Conservation (phyloP, 2,113 vertebrate species). For the Shinisaurus crocodilurus region DNA sequence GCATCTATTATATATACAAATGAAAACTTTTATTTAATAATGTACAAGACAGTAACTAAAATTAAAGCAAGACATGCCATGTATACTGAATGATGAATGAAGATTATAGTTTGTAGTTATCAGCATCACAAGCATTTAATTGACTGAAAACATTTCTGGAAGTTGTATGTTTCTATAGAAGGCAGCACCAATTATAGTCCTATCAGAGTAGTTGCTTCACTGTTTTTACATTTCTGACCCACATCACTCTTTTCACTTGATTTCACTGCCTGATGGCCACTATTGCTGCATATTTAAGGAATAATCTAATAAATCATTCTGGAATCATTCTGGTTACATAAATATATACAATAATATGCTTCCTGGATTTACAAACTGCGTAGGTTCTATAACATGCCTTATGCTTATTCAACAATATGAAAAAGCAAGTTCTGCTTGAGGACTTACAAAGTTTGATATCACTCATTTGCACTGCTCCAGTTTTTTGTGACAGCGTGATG, state of each 20-base stretch:
- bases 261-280: background rate
- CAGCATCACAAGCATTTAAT: conserved; percentile 24
- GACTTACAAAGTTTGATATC: background rate
- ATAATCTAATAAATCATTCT: background rate
- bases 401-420: background rate
- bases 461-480: background rate
- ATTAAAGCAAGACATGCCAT: conserved; percentile 28
- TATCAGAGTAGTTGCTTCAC: background rate
- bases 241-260: background rate
- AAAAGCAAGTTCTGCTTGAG: background rate
- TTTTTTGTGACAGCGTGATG: background rate
- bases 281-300: background rate
- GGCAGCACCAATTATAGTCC: background rate
- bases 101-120: conserved; percentile 24
- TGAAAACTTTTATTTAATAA: conserved; percentile 5
- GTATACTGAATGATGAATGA: background rate
- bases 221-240: background rate
- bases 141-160: background rate
- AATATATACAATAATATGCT: background rate
- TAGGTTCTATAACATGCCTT: background rate
- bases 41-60: background rate
- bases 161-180: background rate
- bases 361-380: background rate
- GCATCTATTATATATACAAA: background rate
- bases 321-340: background rate